These are phyloP conservation scores for Philypnodon macrostomus DNA, from an alignment of 2,797 vertebrate species.

Conservation along the genomic window DNA sequence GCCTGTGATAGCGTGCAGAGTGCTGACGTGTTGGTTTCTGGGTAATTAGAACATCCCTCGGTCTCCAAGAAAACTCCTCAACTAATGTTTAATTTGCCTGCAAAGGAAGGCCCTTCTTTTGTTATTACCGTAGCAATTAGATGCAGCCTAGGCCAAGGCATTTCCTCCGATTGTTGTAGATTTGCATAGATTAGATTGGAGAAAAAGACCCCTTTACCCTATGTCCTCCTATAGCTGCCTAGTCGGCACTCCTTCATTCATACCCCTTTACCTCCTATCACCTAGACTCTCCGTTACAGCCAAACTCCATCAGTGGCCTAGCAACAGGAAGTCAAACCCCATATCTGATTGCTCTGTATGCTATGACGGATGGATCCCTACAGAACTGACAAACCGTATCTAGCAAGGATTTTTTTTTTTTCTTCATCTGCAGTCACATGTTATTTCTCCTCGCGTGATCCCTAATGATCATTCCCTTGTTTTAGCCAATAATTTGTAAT, in stretches of 20 bases:
- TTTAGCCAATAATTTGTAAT: slow-evolving; percentile 47
- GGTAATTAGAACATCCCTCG: slow-evolving; percentile 79
- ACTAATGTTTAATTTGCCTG: slow-evolving; percentile 80
- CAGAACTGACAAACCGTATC: slow-evolving; percentile 21
- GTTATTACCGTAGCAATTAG: slow-evolving; percentile 81
- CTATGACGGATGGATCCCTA: slow-evolving; percentile 27
- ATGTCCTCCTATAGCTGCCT: slow-evolving; percentile 32
- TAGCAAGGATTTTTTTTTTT: slow-evolving; percentile 15
- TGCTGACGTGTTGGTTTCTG: slow-evolving; percentile 78
- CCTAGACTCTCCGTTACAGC: slow-evolving; percentile 4
- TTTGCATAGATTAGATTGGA: slow-evolving; percentile 78
- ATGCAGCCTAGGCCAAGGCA: slow-evolving; percentile 66
- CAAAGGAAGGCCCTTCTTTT: slow-evolving; percentile 70
- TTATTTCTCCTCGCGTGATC: slow-evolving; percentile 7
- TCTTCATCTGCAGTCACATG: slow-evolving; percentile 11
- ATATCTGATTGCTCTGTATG: slow-evolving; percentile 15
- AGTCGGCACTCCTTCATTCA: slow-evolving; percentile 34
- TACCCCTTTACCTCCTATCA: slow-evolving; percentile 25
- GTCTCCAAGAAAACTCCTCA: slow-evolving; percentile 72
- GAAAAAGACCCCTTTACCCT: slow-evolving; percentile 45
- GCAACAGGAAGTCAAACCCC: slow-evolving; percentile 41
- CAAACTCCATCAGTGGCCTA: slow-evolving; percentile 54
- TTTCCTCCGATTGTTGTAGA: slow-evolving; percentile 80
- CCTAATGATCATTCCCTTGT: slow-evolving; percentile 29
- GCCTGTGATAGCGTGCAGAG: slow-evolving; percentile 57